Evolutionary conservation across 1,140 invertebrate genomes (phyloP).

Genomic region (Pollicipes pollicipes): DNA sequence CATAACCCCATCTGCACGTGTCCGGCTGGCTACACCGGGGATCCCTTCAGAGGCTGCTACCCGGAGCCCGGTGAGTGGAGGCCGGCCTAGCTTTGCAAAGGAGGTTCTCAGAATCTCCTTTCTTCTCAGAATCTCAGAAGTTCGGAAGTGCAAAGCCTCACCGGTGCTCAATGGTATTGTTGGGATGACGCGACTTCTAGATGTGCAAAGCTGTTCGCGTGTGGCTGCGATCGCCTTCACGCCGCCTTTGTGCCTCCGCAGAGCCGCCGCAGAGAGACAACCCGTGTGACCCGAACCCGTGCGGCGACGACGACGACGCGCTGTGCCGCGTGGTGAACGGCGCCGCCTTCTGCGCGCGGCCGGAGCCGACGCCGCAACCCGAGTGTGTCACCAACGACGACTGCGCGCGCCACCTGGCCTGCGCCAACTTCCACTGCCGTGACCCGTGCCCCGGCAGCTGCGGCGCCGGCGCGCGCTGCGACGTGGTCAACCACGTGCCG

Average conservation of each 20-base stretch:
- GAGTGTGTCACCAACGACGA: constrained; percentile 60
- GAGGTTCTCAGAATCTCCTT: no score
- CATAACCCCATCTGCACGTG: constrained; percentile 21
- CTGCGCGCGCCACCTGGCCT: constrained; percentile 49
- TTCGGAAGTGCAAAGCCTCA: no score
- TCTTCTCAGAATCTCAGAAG: no score
- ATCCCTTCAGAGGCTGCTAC: constrained; percentile 29
- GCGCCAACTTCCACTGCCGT: constrained; percentile 50
- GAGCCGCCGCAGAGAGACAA: constrained; percentile 5
- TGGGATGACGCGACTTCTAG: no score
- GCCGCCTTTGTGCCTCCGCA: no score
- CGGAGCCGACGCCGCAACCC: constrained; percentile 2
- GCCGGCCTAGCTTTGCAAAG: no score
- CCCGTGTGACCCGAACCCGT: constrained; percentile 16
- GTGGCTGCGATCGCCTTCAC: no score
- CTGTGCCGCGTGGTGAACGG: constrained; percentile 14
- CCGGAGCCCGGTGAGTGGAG: neutral
- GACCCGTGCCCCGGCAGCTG: constrained; percentile 47
- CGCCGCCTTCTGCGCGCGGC: neutral
- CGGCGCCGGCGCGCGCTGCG: constrained; percentile 20
- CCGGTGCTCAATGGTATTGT: no score
- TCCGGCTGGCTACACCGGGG: constrained; percentile 30
- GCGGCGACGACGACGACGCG: constrained; percentile 17
- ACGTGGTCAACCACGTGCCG: constrained; percentile 16
- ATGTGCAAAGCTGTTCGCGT: no score